Conservation (phyloP, 2,888 invertebrate genomes). For the Nemoura dubitans region DNA sequence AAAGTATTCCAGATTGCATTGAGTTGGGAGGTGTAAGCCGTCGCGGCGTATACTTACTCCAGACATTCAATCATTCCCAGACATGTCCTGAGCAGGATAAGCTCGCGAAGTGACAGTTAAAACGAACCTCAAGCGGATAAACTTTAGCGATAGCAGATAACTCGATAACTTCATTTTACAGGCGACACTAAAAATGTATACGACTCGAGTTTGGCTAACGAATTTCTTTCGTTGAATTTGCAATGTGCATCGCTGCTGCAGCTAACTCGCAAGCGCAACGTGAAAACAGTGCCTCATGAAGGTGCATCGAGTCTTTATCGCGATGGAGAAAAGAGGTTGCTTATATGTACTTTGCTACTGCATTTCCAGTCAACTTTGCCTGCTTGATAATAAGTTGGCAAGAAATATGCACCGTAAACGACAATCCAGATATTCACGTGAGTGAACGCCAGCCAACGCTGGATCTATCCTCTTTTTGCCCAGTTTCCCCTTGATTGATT, state of each 20-base stretch:
- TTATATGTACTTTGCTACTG: too few species aligned
- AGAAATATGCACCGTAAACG: not conserved
- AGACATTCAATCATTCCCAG: not conserved
- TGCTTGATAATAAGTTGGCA: too few species aligned
- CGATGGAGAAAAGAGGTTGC: too few species aligned
- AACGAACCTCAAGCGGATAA: not conserved
- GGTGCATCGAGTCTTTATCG: too few species aligned
- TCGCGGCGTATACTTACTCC: not conserved
- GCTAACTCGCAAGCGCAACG: not conserved
- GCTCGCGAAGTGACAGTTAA: not conserved
- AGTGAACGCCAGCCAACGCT: not conserved
- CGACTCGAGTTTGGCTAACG: not conserved
- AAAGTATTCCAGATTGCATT: not conserved
- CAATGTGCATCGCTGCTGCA: not conserved
- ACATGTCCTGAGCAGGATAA: not conserved
- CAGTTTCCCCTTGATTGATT: not conserved
- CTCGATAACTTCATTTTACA: not conserved
- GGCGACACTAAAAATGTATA: not conserved
- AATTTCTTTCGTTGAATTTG: not conserved
- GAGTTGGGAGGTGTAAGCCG: not conserved
- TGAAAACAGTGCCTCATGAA: too few species aligned
- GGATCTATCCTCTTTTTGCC: not conserved
- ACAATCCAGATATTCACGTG: not conserved
- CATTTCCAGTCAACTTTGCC: too few species aligned
- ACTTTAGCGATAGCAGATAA: not conserved